Percentiles rank a stretch among this genome's conserved stretches.
phyloP scores from a whole-genome alignment of 2,113 vertebrate species.

The Cyrtonyx montezumae region DNA sequence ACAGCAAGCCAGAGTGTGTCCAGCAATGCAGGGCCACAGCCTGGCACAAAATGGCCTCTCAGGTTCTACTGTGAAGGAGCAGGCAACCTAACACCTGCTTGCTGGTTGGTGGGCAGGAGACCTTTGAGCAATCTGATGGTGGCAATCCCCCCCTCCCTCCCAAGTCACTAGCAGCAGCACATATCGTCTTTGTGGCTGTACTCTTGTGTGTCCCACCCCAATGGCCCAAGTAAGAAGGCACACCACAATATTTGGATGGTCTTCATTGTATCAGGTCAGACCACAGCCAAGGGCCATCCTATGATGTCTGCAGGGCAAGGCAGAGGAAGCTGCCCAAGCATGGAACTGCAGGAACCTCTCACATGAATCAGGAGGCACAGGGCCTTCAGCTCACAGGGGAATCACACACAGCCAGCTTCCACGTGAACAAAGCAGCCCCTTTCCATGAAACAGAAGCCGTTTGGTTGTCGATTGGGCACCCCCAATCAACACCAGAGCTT shows the following conservation, averaged over 20 bases:
- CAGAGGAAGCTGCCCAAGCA: neutral
- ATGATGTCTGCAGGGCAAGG: neutral
- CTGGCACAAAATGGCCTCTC: neutral
- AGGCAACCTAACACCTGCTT: rapidly evolving
- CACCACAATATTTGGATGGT: neutral
- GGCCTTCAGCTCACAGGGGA: neutral
- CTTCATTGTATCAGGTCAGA: neutral
- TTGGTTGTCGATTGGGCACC: neutral
- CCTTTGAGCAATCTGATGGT: neutral
- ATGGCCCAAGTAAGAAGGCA: neutral
- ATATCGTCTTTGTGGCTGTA: neutral
- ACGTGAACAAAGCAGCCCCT: neutral
- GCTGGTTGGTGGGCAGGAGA: neutral
- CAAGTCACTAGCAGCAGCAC: neutral
- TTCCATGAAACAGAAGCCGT: neutral
- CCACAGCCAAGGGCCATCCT: neutral
- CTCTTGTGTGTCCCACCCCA: neutral
- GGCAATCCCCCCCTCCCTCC: neutral
- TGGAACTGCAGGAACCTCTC: neutral
- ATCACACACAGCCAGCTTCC: neutral
- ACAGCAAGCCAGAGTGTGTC: neutral
- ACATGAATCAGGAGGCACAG: neutral
- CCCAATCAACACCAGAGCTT: neutral
- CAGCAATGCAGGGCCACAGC: neutral
- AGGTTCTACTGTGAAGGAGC: neutral